Evolutionary conservation across 2,888 invertebrate species (phyloP).

Genomic region (Pherbina coryleti): DNA sequence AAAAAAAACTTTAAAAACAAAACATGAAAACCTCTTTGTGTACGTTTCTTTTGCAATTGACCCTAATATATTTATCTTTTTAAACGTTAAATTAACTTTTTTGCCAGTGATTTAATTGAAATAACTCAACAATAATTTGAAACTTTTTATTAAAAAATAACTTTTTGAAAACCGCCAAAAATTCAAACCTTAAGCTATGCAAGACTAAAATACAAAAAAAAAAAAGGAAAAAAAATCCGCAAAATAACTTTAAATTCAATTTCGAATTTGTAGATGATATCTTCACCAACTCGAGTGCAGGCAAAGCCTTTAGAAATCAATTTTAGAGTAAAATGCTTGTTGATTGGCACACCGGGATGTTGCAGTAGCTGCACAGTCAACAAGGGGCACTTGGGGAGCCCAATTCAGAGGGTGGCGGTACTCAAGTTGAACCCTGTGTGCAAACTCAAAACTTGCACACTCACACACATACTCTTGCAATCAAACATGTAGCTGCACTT

Average conservation of each 20-base stretch:
- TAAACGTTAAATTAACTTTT: no score
- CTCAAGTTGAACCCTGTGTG: neutral
- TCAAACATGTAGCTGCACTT: neutral
- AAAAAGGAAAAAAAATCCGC: neutral
- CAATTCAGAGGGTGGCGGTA: neutral
- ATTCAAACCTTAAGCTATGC: neutral
- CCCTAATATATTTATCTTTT: no score
- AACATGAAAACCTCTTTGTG: no score
- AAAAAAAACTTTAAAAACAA: no score
- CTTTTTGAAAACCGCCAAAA: no score
- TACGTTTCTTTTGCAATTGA: no score
- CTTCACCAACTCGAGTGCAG: neutral
- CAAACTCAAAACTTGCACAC: neutral
- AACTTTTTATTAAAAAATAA: no score
- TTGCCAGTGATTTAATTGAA: no score
- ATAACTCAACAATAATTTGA: no score
- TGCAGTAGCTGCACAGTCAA: neutral
- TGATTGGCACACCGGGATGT: conserved; percentile 16
- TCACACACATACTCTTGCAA: neutral
- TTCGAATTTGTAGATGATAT: neutral
- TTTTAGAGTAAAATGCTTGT: conserved; percentile 4
- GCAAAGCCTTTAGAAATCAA: conserved; percentile 28
- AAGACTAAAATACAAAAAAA: neutral
- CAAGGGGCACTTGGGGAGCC: neutral
- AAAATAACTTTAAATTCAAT: neutral